Base-by-base conservation (phyloP, 35 echinoderm and acorn worm species). In the Ptychodera flava region DNA sequence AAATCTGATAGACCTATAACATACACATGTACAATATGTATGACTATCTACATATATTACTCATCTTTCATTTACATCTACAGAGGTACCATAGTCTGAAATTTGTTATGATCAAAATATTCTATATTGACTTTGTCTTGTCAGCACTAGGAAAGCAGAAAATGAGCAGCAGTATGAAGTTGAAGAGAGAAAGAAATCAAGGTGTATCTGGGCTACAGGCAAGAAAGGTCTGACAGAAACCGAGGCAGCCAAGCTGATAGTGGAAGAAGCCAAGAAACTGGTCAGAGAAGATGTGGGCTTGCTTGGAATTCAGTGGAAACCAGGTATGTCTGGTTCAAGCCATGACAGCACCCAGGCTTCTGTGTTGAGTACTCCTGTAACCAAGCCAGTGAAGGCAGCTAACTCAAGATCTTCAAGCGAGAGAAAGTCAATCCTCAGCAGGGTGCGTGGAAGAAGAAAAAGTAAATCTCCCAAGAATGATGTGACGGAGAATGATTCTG, bases 131-230 rank as follows among this genome's bases (percentile, higher is more conserved):
- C n/a, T n/a, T n/a, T n/a, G n/a, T n/a, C n/a, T n/a, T n/a, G n/a
- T 79, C 88, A 99, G 96, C 88, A 89, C 89, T 36, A 87, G 96
- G 78, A 88, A 85, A 90, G 96, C 96, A 14, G 87, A 92, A n/a
- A 90, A 91, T 36, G 96, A 99, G 52, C 75, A 92, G 16, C 81
- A 89, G 28, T 94, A 81, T 91, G 96, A 99, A 86, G 96, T 91
- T 1, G 82, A 82, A 31, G 91, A 99, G 84, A 92, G 96, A 36
- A 87, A 86, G 37, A 80, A 89, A 15, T 78, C 96, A 27, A 78
- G 96, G 14, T 99, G 96, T 78, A 99, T 99, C 76, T 99, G 96
- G 96, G 96, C 90, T 16, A 94, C 96, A 28, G 96, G 96, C 15
- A 87, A 88, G 75, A 99, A 99, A 80, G 96, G 96, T 33, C 38